Evolutionary conservation across 2,113 vertebrate species (phyloP), one percentile per base, ranked within the genome.

Genomic region (Corythornis madagascariensis): DNA sequence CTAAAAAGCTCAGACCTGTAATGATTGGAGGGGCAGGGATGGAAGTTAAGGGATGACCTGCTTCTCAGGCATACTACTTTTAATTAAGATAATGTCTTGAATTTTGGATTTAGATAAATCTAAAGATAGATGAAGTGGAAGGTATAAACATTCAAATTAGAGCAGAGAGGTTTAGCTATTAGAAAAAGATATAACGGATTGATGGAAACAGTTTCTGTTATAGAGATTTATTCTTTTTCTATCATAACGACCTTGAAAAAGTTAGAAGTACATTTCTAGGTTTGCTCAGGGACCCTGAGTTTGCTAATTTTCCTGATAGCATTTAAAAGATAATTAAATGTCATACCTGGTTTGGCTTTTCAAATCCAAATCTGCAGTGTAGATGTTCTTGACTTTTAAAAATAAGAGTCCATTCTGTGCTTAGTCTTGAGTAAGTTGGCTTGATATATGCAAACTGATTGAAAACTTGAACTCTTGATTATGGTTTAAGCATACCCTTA

Each of bases 1-100:
- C 53, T 21, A 13, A 84, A 63, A 85, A 75, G 3, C 21, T 69
- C 17, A 26, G 12, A 79, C 0, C 1, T 63, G 9, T 10, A 26
- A 28, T 59, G 66, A 67, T 20, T 45, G 6, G 7, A 15, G 5
- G 4, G 7, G 4, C 25, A 25, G 3, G 11, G 3, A 1, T 4
- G 13, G 10, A 4, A 56, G 21, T 55, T 76, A 35, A 53, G 14
- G 3, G 24, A 17, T 24, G 20, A 33, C 2, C 2, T 59, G 8
- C 7, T 15, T 77, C 24, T 86, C 33, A 71, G 33, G 4, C 48
- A 38, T 48, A 7, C 17, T 73, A 5, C 5, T 86, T 83, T 69
- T 80, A 76, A 42, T 13, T 20, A 42, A 19, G 9, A 57, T 11
- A 43, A 3, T 81, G 22, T 29, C n/a, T 59, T 40, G 19, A 29